Evolutionary conservation across 2,113 vertebrate genomes (phyloP).

Genomic region (Anhinga rufa): DNA sequence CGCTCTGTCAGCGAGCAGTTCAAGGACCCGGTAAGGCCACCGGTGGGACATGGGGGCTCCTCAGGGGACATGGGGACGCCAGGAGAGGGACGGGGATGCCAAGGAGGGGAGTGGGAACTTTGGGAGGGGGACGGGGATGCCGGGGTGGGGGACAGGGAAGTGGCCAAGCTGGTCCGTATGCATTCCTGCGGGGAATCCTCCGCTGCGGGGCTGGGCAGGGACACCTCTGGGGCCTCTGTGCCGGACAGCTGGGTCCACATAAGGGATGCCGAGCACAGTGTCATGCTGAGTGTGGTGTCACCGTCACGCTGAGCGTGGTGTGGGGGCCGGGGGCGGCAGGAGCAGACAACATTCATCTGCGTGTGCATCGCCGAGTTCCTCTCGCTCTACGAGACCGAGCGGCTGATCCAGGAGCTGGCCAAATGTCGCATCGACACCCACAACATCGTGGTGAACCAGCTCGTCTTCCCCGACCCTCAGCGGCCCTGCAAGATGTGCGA

Average conservation of each 20-base stretch:
- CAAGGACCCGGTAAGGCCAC: constrained; percentile 86
- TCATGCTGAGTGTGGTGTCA: not conserved
- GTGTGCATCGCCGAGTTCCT: constrained; percentile 95
- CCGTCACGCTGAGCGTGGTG: not conserved
- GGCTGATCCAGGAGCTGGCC: constrained; percentile 92
- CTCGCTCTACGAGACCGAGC: constrained; percentile 91
- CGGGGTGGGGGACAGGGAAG: no score
- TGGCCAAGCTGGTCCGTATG: not conserved
- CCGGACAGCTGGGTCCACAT: not conserved
- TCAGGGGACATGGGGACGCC: accelerated
- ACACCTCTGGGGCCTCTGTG: not conserved
- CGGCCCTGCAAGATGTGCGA: constrained; percentile 93
- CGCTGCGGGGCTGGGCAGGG: not conserved
- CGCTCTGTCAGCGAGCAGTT: constrained; percentile 95
- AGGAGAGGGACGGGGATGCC: not conserved
- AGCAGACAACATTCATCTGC: constrained; percentile 91
- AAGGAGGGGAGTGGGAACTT: not conserved
- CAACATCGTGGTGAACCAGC: constrained; percentile 95
- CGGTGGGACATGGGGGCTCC: no score
- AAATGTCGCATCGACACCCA: constrained; percentile 95
- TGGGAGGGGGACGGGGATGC: not conserved
- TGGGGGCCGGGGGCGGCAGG: not conserved
- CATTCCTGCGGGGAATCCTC: not conserved
- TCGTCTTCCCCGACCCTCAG: constrained; percentile 86
- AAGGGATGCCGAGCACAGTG: not conserved